Conservation (phyloP, 2,113 vertebrate genomes). For the Rhea pennata region DNA sequence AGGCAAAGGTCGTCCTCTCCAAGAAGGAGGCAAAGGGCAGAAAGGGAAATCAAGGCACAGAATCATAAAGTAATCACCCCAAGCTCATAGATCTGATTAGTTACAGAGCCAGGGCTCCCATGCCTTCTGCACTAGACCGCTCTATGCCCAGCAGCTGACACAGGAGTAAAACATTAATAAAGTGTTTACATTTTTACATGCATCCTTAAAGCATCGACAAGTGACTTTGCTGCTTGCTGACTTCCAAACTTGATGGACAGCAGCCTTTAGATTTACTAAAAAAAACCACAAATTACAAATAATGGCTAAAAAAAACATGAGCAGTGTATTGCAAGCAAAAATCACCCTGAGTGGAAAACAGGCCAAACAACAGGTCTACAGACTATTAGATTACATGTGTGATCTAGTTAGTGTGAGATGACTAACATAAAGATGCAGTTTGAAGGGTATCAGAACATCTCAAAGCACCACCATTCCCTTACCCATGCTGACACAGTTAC, state of each 20-base stretch:
- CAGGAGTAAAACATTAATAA: not conserved
- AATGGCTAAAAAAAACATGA: not conserved
- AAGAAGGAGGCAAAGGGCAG: not conserved
- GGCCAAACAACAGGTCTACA: not conserved
- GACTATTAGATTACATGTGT: not conserved
- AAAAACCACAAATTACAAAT: not conserved
- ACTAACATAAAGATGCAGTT: not conserved
- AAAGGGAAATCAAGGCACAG: not conserved
- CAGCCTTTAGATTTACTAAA: not conserved
- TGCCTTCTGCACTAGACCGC: not conserved
- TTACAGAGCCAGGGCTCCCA: not conserved
- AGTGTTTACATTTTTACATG: not conserved
- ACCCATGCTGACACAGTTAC: not conserved
- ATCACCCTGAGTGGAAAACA: not conserved
- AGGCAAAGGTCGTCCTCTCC: not conserved
- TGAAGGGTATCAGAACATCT: not conserved
- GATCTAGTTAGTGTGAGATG: not conserved
- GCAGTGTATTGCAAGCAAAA: not conserved
- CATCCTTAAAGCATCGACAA: not conserved
- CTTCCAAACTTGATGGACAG: not conserved
- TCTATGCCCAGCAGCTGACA: not conserved
- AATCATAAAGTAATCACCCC: not conserved
- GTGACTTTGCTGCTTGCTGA: not conserved
- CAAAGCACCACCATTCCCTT: not conserved
- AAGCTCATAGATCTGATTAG: not conserved